Evolutionary conservation across 2,797 vertebrate species (phyloP).

Genomic region (Thaleichthys pacificus): DNA sequence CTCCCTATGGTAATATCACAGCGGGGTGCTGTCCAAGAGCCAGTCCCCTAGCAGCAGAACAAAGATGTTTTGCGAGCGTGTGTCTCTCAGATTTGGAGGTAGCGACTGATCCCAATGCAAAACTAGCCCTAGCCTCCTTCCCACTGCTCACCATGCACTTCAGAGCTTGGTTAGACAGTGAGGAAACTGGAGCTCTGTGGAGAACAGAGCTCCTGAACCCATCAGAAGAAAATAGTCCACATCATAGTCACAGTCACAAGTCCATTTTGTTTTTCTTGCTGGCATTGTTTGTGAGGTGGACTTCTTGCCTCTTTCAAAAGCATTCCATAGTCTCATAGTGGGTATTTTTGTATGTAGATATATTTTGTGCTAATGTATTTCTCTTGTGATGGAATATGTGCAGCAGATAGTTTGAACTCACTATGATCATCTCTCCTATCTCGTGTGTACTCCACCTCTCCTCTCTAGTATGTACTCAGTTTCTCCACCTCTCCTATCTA

Average conservation of each 20-base stretch:
- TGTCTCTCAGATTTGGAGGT: neutral
- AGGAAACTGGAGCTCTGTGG: neutral
- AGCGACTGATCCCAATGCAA: neutral
- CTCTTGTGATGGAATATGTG: neutral
- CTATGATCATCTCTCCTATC: neutral
- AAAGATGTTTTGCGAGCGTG: neutral
- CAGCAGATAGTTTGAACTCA: neutral
- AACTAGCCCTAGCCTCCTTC: neutral
- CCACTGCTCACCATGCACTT: neutral
- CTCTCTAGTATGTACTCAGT: conserved; percentile 2
- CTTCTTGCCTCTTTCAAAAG: neutral
- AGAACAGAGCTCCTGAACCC: neutral
- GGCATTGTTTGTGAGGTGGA: neutral
- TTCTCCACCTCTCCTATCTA: neutral
- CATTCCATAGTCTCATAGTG: too few species aligned
- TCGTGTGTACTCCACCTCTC: neutral
- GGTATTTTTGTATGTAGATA: neutral
- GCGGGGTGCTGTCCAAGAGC: conserved; percentile 8
- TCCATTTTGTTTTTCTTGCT: neutral
- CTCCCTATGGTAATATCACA: conserved; percentile 18
- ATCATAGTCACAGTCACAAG: neutral
- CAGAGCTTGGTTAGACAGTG: neutral
- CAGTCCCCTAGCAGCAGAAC: conserved; percentile 1
- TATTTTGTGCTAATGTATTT: neutral
- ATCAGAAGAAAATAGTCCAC: neutral